Base-by-base conservation (phyloP, 1,140 invertebrate species). In the Amyelois transitella region DNA sequence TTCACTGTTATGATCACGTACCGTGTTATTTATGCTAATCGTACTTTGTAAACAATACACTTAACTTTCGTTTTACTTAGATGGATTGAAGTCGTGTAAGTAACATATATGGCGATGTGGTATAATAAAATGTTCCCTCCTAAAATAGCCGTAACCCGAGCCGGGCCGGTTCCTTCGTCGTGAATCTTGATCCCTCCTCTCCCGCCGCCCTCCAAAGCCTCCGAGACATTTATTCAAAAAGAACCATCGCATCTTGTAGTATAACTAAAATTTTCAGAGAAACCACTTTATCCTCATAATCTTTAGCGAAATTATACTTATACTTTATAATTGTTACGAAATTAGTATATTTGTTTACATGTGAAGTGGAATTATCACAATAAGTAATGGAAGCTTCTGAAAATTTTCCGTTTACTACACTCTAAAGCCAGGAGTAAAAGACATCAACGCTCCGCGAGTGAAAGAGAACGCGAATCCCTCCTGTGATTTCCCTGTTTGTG, bases 381-480 rank as follows among this genome's bases (percentile, higher is more conserved):
- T 14, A 38, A 14, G 0, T 14, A 14, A 38, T 38, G 4, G n/a
- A 12, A 38, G 32, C 32, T 44, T 19, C 21, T 72, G 47, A 54
- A 25, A 24, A 28, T 49, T 61, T 62, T 51, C 10, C 47, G 18
- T 75, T 55, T 64, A 64, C 69, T 70, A 20, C 28, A 50, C 17
- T 44, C 28, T 28, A 22, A 43, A 50, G 56, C 52, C 64, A 55
- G 57, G 64, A 72, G 69, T 62, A 80, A 86, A 85, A 84, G 82
- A 86, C 81, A 78, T 87, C 82, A 86, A 86, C 79, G 81, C 67
- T 69, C 18, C 66, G 25, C 57, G 65, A 53, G 60, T n/a, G 68
- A 87, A 62, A 69, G 70, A 77, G 75, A 71, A 14, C 53, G 55
- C 55, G 44, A 51, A 43, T 53, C 53, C 43, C 21, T 52, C 51